Percentiles rank a stretch among this genome's conserved stretches.
phyloP scores from a whole-genome alignment of 2,797 vertebrate genomes.

The Enteromius treurensis region DNA sequence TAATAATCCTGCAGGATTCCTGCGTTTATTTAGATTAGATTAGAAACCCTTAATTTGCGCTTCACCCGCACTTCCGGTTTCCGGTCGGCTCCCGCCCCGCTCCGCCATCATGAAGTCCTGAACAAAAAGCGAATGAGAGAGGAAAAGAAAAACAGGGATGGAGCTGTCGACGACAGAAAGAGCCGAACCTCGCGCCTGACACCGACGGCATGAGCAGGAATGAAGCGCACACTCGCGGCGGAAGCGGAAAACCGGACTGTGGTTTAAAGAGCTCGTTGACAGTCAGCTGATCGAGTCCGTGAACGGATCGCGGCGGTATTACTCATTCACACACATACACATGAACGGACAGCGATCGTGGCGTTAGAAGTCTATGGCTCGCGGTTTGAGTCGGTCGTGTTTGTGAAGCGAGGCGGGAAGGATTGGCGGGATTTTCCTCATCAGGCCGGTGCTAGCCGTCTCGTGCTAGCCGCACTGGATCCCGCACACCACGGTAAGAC shows the following conservation, averaged over 20 bases:
- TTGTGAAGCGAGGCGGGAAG: slow-evolving; percentile 74
- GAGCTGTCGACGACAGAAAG: slow-evolving; percentile 60
- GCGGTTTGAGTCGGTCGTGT: slow-evolving; percentile 55
- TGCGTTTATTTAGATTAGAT: too few relatives aligned
- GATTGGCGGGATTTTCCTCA: slow-evolving; percentile 70
- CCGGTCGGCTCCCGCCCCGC: slow-evolving; percentile 79
- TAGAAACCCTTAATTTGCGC: slow-evolving; percentile 30
- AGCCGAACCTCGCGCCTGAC: slow-evolving; percentile 58
- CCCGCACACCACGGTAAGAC: slow-evolving; percentile 81
- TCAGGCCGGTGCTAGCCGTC: slow-evolving; percentile 79
- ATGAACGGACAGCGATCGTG: background rate
- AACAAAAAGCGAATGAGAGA: slow-evolving; percentile 77
- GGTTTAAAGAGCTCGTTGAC: slow-evolving; percentile 54
- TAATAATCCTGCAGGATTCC: too few relatives aligned
- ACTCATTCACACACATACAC: background rate
- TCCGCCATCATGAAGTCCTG: slow-evolving; percentile 84
- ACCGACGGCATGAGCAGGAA: slow-evolving; percentile 65
- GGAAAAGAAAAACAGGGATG: slow-evolving; percentile 68
- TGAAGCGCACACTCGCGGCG: slow-evolving; percentile 63
- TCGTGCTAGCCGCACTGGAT: slow-evolving; percentile 80
- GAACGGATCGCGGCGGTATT: slow-evolving; percentile 13
- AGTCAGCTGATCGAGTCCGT: slow-evolving; percentile 55
- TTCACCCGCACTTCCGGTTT: slow-evolving; percentile 71
- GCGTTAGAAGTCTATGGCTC: slow-evolving; percentile 25
- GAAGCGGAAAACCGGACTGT: slow-evolving; percentile 58